phyloP scores from a whole-genome alignment of 2,113 vertebrate species.

The pig (Sus scrofa) region DNA sequence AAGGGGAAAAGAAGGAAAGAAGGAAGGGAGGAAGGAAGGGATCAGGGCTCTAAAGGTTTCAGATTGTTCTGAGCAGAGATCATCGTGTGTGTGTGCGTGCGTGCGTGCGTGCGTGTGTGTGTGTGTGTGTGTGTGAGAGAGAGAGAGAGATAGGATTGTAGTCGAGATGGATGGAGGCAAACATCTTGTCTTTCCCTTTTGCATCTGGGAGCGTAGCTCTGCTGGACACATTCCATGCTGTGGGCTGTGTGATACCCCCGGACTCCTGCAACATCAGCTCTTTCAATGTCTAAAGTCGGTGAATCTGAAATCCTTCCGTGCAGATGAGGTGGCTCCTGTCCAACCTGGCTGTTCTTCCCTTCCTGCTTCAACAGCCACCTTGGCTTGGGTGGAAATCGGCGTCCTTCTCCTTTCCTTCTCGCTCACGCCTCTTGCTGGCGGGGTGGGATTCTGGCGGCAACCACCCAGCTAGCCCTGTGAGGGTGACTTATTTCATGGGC shows the following conservation, averaged over 20 bases:
- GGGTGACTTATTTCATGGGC: not conserved
- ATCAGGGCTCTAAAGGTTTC: not conserved
- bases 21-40: not conserved
- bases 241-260: not conserved
- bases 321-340: not conserved
- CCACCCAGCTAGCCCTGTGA: not conserved
- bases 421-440: not conserved
- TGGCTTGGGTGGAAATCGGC: not conserved
- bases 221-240: not conserved
- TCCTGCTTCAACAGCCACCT: not conserved
- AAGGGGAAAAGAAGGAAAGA: too few relatives aligned
- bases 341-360: not conserved
- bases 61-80: not conserved
- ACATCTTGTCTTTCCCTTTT: not conserved
- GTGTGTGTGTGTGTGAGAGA: too few relatives aligned
- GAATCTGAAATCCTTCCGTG: constrained; percentile 14
- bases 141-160: not conserved
- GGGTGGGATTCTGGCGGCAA: not conserved
- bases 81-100: not conserved
- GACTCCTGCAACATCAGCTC: not conserved
- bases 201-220: not conserved
- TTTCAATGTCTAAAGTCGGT: not conserved
- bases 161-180: not conserved
- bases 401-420: not conserved
- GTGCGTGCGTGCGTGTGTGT: too few relatives aligned